phyloP scores from a whole-genome alignment of 2,797 vertebrate genomes.

The Synaphobranchus kaupii region DNA sequence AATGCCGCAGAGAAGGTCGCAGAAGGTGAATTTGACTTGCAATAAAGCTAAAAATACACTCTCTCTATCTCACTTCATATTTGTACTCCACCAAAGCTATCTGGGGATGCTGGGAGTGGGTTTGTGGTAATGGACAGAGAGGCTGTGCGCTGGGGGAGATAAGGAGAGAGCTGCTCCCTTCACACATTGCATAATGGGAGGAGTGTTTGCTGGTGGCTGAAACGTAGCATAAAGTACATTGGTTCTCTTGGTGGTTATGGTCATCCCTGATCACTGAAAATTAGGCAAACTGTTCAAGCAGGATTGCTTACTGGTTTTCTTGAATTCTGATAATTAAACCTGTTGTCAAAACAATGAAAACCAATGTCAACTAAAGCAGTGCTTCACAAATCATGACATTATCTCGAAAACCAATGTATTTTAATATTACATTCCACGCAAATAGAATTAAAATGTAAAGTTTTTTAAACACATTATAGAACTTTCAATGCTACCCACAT shows the following conservation, averaged over 20 bases:
- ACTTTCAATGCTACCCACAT: background rate
- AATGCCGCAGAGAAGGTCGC: no score
- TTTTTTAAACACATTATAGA: background rate
- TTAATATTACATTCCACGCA: background rate
- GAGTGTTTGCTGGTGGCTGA: background rate
- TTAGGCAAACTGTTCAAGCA: background rate
- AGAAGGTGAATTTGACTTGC: background rate
- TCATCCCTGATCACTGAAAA: background rate
- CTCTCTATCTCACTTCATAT: background rate
- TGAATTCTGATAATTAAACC: background rate
- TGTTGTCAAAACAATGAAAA: background rate
- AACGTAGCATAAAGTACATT: background rate
- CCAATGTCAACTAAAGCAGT: background rate
- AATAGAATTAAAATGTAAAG: background rate
- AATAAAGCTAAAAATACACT: slow-evolving; percentile 7
- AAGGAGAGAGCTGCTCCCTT: background rate
- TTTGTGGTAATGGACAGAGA: background rate
- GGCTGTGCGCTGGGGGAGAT: background rate
- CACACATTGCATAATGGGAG: background rate
- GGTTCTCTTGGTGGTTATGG: background rate
- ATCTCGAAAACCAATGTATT: background rate
- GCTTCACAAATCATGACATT: background rate
- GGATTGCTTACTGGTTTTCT: background rate
- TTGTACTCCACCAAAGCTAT: background rate
- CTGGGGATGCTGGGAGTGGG: background rate